phyloP scores from a whole-genome alignment of 2,888 invertebrate species.

The Drosophila diplacantha region DNA sequence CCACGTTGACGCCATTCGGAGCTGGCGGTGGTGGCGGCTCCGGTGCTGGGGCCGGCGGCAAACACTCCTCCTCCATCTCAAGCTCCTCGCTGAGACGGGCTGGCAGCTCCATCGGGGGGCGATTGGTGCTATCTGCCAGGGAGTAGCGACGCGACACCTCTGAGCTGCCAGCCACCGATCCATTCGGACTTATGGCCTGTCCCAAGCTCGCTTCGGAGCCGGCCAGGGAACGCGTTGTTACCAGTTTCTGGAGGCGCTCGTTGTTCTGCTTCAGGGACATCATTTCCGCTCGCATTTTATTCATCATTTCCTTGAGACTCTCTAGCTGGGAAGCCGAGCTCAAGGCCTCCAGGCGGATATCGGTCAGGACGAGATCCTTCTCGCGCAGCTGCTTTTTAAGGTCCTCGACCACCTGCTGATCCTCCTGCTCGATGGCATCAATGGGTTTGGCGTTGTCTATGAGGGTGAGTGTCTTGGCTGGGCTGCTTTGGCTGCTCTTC shows the following conservation, averaged over 20 bases:
- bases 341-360: slow-evolving; percentile 96
- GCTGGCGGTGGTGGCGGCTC: slow-evolving; percentile 76
- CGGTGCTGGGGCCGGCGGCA: slow-evolving; percentile 76
- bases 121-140: slow-evolving; percentile 79
- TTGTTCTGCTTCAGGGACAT: slow-evolving; percentile 97
- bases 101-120: slow-evolving; percentile 78
- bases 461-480: slow-evolving; percentile 78
- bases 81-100: slow-evolving; percentile 76
- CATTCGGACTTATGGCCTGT: slow-evolving; percentile 77
- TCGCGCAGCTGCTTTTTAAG: slow-evolving; percentile 95
- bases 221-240: slow-evolving; percentile 83
- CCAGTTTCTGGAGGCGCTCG: slow-evolving; percentile 92
- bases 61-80: slow-evolving; percentile 77
- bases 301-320: slow-evolving; percentile 96
- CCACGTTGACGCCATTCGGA: slow-evolving; percentile 46
- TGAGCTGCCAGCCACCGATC: slow-evolving; percentile 76
- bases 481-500: slow-evolving; percentile 76
- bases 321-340: slow-evolving; percentile 98
- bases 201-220: slow-evolving; percentile 82
- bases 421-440: slow-evolving; percentile 77
- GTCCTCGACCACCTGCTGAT: slow-evolving; percentile 83
- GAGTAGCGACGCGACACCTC: slow-evolving; percentile 81
- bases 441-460: slow-evolving; percentile 78
- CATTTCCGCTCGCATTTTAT: slow-evolving; percentile 97
- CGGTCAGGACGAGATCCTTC: slow-evolving; percentile 96